Evolutionary conservation across 2,888 invertebrate species (phyloP), one percentile per base, ranked within the genome.

Genomic region (Pollenia griseotomentosa): DNA sequence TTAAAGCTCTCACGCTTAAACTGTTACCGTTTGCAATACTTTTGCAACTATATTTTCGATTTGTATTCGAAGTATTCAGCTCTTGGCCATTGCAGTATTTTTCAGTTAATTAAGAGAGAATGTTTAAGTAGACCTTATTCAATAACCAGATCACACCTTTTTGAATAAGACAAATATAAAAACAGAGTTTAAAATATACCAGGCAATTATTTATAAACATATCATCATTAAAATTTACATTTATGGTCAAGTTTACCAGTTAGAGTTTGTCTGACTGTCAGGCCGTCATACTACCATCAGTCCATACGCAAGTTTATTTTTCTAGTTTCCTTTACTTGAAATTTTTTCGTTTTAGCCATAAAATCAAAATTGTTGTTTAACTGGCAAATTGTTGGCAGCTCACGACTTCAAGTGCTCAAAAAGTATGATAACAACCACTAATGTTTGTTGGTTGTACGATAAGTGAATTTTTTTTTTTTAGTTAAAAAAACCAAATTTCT

Each of bases 151-250:
- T 86, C 86, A 73, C 80, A 83, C 80, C 86, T 86, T 83, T 86
- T 83, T 53, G 14, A 74, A 86, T 59, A 63, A 61, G 57, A 71
- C 61, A 74, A 40, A 68, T 48, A 42, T 14, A 40, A 48, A 61
- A 33, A 33, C 33, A 57, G 57, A 65, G 73, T 57, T 42, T 40
- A 53, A 59, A 73, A 63, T 44, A 71, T 16, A 65, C 48, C 59
- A 11, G 16, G 48, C 51, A 74, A 78, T 71, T 77, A 74, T 61
- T 79, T 75, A 61, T 78, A 75, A 61, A 78, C 68, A 82, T 14
- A 77, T 83, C 86, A 80, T 86, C 83, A 86, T 86, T 86, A 86
- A 86, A 86, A 86, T 83, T 80, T 59, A 83, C 86, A 80, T 86
- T 80, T 86, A 86, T 86, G 86, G 86, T 86, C 80, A 83, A 83